phyloP scores from a whole-genome alignment of 2,888 invertebrate species.

The Nephrotoma guestfalica region DNA sequence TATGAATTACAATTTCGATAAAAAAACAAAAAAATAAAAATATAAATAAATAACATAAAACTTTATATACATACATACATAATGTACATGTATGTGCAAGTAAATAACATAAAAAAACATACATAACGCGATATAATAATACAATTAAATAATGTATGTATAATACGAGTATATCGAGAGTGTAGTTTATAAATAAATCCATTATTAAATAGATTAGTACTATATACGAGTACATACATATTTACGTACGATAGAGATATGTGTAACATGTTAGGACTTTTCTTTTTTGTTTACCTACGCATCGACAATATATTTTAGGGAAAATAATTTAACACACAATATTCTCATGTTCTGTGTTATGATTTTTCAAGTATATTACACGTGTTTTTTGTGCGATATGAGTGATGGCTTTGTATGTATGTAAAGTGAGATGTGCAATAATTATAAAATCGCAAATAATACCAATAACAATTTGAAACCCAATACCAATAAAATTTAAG shows the following conservation, averaged over 20 bases:
- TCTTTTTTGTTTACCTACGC: not conserved
- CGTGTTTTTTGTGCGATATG: not conserved
- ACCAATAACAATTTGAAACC: not conserved
- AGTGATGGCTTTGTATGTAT: not conserved
- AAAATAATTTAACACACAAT: not conserved
- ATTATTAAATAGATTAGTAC: not conserved
- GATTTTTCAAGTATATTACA: not conserved
- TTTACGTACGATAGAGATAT: not conserved
- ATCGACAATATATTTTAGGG: not conserved
- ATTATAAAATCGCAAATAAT: no score
- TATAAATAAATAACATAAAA: not conserved
- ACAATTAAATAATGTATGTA: not conserved
- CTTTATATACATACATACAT: not conserved
- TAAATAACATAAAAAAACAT: not conserved
- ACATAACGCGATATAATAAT: not conserved
- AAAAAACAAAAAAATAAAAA: not conserved
- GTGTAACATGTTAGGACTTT: not conserved
- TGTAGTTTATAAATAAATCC: not conserved
- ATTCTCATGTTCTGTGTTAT: not conserved
- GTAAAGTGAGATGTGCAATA: no score
- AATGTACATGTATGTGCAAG: not conserved
- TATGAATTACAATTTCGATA: not conserved
- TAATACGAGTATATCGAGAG: not conserved
- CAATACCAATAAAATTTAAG: not conserved
- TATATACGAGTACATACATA: not conserved